phyloP scores from a whole-genome alignment of 2,888 invertebrate species.

The Nomada fucata region DNA sequence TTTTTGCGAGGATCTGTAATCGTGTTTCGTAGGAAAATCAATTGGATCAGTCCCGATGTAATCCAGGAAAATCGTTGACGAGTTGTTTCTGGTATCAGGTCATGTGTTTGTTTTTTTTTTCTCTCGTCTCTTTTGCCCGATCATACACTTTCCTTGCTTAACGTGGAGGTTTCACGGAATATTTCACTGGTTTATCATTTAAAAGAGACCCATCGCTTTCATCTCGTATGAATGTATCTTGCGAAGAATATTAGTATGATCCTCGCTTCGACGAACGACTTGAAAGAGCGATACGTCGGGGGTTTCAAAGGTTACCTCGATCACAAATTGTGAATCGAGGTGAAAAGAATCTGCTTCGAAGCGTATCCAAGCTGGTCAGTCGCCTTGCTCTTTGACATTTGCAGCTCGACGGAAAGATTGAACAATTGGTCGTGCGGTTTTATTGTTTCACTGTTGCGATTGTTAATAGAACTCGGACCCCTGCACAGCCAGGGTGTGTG shows the following conservation, averaged over 20 bases:
- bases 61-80: background rate
- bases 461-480: conserved; percentile 20
- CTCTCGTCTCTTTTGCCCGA: background rate
- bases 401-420: conserved; percentile 54
- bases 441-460: conserved; percentile 59
- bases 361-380: conserved; percentile 58
- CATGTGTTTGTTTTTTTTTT: too few species aligned
- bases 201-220: background rate
- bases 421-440: conserved; percentile 44
- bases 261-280: conserved; percentile 65
- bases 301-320: conserved; percentile 60
- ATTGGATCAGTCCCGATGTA: background rate
- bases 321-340: conserved; percentile 54
- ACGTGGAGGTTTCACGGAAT: too few species aligned
- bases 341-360: conserved; percentile 61
- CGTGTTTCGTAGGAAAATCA: background rate
- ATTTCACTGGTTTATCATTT: too few species aligned
- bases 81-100: too few species aligned
- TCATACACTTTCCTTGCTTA: background rate
- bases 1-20: conserved; percentile 61
- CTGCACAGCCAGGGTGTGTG: conserved; percentile 51
- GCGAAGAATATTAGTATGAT: conserved; percentile 38
- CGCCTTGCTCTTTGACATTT: conserved; percentile 61
- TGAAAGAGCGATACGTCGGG: conserved; percentile 62
- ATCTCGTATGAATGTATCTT: background rate